A percentile compares a stretch with the other conserved stretches of the same genome.
These are phyloP conservation scores for Oreotrochilus melanogaster DNA, from an alignment of 2,113 vertebrate genomes.

Conservation along the genomic window DNA sequence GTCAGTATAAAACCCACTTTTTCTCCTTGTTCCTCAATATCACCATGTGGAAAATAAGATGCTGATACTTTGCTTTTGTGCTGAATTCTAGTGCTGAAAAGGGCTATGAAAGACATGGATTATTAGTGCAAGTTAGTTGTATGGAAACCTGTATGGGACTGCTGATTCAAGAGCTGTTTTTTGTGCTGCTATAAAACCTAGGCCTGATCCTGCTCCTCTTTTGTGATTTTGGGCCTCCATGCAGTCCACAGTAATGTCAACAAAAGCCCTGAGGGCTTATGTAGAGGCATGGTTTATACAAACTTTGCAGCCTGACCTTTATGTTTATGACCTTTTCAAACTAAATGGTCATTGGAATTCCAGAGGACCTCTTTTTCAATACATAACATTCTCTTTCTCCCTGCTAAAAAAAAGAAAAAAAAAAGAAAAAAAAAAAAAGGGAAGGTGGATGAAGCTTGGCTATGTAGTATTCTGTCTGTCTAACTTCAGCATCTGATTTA, in stretches of 20 bases:
- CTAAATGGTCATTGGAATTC: slow-evolving; percentile 44
- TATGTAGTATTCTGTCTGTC: not conserved
- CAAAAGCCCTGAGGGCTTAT: slow-evolving; percentile 51
- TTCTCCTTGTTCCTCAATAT: not conserved
- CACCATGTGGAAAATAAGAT: not conserved
- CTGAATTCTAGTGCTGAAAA: not conserved
- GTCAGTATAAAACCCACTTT: not conserved
- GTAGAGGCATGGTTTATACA: slow-evolving; percentile 23
- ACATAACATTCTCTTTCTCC: not conserved
- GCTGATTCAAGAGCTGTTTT: not conserved
- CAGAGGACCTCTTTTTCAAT: slow-evolving; percentile 25
- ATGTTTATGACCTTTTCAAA: slow-evolving; percentile 63
- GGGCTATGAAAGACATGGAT: not conserved
- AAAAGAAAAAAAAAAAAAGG: not conserved
- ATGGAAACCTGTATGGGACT: not conserved
- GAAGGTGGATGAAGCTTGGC: not conserved
- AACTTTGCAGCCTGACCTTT: slow-evolving; percentile 58
- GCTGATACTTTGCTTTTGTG: not conserved
- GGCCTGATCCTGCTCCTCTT: not conserved
- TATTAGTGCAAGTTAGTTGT: not conserved
- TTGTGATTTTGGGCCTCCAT: not conserved
- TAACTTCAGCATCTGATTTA: not conserved
- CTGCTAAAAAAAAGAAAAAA: not conserved
- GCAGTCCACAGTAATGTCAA: slow-evolving; percentile 43
- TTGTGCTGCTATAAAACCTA: not conserved